These are phyloP conservation scores for Callithrix jacchus DNA, from an alignment of 2,113 vertebrate species.

Conservation along the genomic window DNA sequence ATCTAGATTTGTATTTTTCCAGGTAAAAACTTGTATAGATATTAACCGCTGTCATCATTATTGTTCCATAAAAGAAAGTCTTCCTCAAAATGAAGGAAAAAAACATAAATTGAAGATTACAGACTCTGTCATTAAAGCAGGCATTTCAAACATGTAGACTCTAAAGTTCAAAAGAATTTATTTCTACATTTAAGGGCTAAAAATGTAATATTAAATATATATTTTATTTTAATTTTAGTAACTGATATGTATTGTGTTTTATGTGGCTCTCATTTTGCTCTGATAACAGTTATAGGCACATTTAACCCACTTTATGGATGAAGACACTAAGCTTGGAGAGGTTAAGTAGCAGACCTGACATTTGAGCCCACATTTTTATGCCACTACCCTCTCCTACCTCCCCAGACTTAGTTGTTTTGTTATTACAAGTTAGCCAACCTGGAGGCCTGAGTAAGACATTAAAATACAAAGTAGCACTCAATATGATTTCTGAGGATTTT, in stretches of 20 bases:
- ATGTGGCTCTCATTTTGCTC: not conserved
- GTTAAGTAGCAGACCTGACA: not conserved
- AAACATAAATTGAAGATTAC: not conserved
- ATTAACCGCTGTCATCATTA: not conserved
- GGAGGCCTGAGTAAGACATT: not conserved
- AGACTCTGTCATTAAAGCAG: not conserved
- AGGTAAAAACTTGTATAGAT: not conserved
- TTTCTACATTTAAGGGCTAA: not conserved
- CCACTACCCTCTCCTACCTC: not conserved
- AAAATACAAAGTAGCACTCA: not conserved
- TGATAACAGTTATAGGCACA: not conserved
- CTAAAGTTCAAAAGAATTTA: not conserved
- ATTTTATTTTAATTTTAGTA: not conserved
- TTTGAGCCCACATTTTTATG: not conserved
- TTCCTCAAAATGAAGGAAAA: constrained; percentile 19
- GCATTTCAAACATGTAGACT: not conserved
- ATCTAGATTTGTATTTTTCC: not conserved
- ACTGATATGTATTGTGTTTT: not conserved
- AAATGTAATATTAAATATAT: not conserved
- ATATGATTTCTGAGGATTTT: not conserved
- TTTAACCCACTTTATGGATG: not conserved
- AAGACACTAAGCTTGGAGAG: not conserved
- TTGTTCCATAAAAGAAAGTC: not conserved
- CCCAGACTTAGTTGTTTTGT: not conserved
- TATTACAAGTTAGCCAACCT: not conserved